Percentiles rank a stretch among this genome's conserved stretches.
phyloP scores from a whole-genome alignment of 1,140 invertebrate genomes.

The honey bee (Apis mellifera) region Amel_HAv3.1 CM009936.2:3673501-3674000 shows the following conservation, averaged over 20 bases:
- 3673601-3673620: not conserved
- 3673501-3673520: no score
- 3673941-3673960: not conserved
- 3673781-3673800: constrained; percentile 5
- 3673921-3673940: not conserved
- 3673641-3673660: constrained; percentile 42
- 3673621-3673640: constrained; percentile 37
- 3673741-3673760: constrained; percentile 41
- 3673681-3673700: constrained; percentile 34
- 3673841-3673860: not conserved
- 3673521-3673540: no score
- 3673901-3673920: not conserved
- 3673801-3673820: not conserved
- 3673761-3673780: constrained; percentile 26
- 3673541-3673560: no score
- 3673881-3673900: not conserved
- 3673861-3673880: not conserved
- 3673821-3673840: not conserved
- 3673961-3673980: not conserved
- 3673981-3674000: not conserved
- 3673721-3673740: constrained; percentile 44
- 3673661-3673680: constrained; percentile 29
- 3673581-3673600: not conserved
- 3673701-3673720: constrained; percentile 51
- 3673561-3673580: no score